These are phyloP conservation scores for Lethenteron camtschaticum DNA, from an alignment of 2,113 vertebrate genomes.

Conservation along the genomic window DNA sequence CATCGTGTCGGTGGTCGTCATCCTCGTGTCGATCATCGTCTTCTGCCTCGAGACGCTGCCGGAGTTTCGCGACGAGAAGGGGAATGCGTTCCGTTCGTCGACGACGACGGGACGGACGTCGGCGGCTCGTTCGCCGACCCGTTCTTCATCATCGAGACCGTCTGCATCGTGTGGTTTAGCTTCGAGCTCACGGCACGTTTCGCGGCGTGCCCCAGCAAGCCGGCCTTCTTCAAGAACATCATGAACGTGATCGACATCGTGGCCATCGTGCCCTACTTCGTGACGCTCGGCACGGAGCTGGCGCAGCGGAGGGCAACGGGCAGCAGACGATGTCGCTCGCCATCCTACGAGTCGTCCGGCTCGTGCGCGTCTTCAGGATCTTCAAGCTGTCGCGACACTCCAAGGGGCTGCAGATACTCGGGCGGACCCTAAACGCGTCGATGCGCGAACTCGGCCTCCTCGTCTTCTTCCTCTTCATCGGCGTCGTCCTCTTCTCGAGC, in stretches of 20 bases:
- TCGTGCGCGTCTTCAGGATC: slow-evolving; percentile 87
- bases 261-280: slow-evolving; percentile 86
- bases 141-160: slow-evolving; percentile 74
- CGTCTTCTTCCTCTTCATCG: slow-evolving; percentile 93
- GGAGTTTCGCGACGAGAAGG: slow-evolving; percentile 46
- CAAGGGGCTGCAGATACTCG: slow-evolving; percentile 63
- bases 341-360: slow-evolving; percentile 66
- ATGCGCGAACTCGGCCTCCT: slow-evolving; percentile 63
- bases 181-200: slow-evolving; percentile 63
- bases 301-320: slow-evolving; percentile 39
- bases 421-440: slow-evolving; percentile 63
- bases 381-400: slow-evolving; percentile 84
- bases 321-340: slow-evolving; percentile 85
- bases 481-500: slow-evolving; percentile 89
- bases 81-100: too few species aligned
- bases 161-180: slow-evolving; percentile 78
- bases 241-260: slow-evolving; percentile 91
- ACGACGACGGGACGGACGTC: slow-evolving; percentile 9
- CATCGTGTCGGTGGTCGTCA: slow-evolving; percentile 68
- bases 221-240: slow-evolving; percentile 65
- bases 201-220: slow-evolving; percentile 66
- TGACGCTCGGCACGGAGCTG: slow-evolving; percentile 57
- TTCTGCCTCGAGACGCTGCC: slow-evolving; percentile 79
- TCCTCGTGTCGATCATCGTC: slow-evolving; percentile 70
- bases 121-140: slow-evolving; percentile 56